These are phyloP conservation scores for Drosophila vallismaia DNA, from an alignment of 2,888 invertebrate species.

Conservation along the genomic window DNA sequence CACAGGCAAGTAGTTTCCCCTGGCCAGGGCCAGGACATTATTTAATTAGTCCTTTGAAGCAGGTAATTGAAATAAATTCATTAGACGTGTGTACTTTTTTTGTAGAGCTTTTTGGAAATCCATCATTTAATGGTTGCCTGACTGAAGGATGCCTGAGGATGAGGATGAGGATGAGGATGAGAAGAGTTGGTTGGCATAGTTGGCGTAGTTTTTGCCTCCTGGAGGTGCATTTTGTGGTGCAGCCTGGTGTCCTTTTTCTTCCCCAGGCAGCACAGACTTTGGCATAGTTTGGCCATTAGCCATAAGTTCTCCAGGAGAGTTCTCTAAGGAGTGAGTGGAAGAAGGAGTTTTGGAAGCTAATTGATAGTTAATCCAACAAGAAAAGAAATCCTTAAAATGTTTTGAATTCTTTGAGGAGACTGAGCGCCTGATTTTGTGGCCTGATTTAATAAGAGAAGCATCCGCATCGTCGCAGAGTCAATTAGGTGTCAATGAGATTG, in stretches of 20 bases:
- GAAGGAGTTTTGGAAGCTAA: too few species aligned
- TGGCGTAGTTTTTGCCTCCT: slow-evolving; percentile 27
- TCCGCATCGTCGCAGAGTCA: slow-evolving; percentile 46
- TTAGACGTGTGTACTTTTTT: too few species aligned
- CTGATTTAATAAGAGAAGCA: background rate
- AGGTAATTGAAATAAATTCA: background rate
- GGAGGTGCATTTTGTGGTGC: slow-evolving; percentile 15
- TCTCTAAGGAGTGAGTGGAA: too few species aligned
- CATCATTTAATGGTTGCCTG: too few species aligned
- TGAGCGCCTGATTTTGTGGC: too few species aligned
- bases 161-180: too few species aligned
- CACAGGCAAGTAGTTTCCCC: background rate
- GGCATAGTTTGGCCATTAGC: slow-evolving; percentile 40
- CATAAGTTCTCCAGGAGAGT: slow-evolving; percentile 5
- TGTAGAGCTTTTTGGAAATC: too few species aligned
- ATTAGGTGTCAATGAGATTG: slow-evolving; percentile 63
- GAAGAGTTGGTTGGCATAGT: too few species aligned
- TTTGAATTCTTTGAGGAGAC: background rate
- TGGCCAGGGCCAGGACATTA: background rate
- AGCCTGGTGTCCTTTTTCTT: slow-evolving; percentile 14
- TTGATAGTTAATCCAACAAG: background rate
- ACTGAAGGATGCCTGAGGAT: too few species aligned
- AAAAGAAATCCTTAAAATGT: slow-evolving; percentile 19
- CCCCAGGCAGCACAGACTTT: slow-evolving; percentile 18
- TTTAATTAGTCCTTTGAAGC: slow-evolving; percentile 8